A percentile compares a stretch with the other conserved stretches of the same genome.
phyloP scores from a whole-genome alignment of 92 coral and sea anemone species.

The Muricea muricata region DNA sequence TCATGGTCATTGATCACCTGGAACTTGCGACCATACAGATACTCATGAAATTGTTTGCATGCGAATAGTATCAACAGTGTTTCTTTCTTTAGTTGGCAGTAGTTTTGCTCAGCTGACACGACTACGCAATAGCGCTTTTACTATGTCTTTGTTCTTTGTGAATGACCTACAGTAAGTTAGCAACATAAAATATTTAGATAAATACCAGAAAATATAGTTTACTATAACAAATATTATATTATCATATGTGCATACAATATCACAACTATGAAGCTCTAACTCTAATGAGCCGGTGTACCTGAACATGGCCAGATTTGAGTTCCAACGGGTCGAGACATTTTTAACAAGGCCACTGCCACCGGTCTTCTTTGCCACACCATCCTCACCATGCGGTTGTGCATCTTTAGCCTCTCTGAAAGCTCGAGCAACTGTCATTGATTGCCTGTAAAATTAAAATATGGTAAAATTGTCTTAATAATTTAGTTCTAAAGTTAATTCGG shows the following conservation, averaged over 20 bases:
- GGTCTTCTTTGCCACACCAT: neutral
- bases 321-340: conserved; percentile 27
- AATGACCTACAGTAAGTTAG: conserved; percentile 8
- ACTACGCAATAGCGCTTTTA: neutral
- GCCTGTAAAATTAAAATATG: neutral
- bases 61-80: no score
- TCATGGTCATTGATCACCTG: no score
- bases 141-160: neutral
- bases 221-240: no score
- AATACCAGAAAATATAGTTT: no score
- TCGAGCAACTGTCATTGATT: conserved; percentile 21
- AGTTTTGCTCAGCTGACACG: no score
- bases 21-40: no score
- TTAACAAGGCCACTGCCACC: conserved; percentile 33
- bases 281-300: neutral
- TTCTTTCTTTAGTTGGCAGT: no score
- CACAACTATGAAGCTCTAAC: neutral
- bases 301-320: conserved; percentile 33
- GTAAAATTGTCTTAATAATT: neutral
- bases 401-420: conserved; percentile 6
- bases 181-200: no score
- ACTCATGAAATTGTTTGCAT: no score
- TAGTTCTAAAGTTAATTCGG: no score
- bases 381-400: neutral
- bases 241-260: no score